These are phyloP conservation scores for Odontomyia ornata DNA, from an alignment of 2,888 invertebrate species.

Conservation along the genomic window DNA sequence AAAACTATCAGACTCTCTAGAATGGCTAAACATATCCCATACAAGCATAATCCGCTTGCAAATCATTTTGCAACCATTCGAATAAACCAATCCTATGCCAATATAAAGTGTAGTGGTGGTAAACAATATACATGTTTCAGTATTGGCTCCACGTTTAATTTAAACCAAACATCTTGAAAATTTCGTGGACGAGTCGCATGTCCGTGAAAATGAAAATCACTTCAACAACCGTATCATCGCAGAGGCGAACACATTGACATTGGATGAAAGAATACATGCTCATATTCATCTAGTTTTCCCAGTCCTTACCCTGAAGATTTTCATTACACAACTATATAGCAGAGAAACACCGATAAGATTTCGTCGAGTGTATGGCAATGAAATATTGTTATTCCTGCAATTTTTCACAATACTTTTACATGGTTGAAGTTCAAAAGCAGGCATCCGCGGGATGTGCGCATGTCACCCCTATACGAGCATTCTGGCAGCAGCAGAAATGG, in stretches of 20 bases:
- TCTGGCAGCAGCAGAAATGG: not conserved
- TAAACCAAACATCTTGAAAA: slow-evolving; percentile 2
- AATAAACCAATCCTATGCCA: slow-evolving; percentile 9
- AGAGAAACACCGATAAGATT: not conserved
- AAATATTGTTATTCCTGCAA: slow-evolving; percentile 9
- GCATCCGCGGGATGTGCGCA: not conserved
- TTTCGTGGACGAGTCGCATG: slow-evolving; percentile 27
- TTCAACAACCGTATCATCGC: not conserved
- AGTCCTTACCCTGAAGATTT: not conserved
- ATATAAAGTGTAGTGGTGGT: slow-evolving; percentile 2
- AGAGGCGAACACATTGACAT: not conserved
- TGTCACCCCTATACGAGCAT: not conserved
- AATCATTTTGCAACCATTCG: not conserved
- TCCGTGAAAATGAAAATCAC: slow-evolving; percentile 22
- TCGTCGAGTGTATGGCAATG: not conserved
- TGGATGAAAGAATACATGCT: not conserved
- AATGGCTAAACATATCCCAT: too few species aligned
- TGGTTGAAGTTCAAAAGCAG: not conserved
- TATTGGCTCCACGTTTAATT: not conserved
- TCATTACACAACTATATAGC: not conserved
- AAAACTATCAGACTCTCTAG: too few species aligned
- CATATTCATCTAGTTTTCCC: not conserved
- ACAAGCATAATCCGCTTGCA: too few species aligned
- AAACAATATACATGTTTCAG: not conserved
- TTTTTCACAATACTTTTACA: slow-evolving; percentile 1